Evolutionary conservation across 2,113 vertebrate species (phyloP).

Genomic region (Calonectris borealis): DNA sequence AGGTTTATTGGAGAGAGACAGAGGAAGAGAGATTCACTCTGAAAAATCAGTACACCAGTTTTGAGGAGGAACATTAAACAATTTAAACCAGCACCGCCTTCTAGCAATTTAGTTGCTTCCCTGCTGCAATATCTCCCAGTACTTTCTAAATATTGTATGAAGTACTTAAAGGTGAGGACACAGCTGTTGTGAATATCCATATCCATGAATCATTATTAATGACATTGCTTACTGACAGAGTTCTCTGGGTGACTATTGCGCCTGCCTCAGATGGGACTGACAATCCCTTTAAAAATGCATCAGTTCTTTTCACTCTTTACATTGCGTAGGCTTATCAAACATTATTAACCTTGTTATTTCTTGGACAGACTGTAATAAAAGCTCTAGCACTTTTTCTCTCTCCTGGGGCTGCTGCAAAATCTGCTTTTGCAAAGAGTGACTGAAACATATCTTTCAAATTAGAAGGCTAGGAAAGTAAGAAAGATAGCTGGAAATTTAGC

Average conservation of each 20-base stretch:
- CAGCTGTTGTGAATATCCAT: conserved; percentile 73
- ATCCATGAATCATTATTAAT: conserved; percentile 74
- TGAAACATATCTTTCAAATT: conserved; percentile 64
- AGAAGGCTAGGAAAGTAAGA: conserved; percentile 35
- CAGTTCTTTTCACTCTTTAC: conserved; percentile 66
- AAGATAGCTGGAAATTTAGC: not conserved
- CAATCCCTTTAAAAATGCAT: conserved; percentile 74
- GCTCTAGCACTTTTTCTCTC: conserved; percentile 17
- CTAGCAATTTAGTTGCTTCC: conserved; percentile 71
- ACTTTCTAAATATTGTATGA: conserved; percentile 76
- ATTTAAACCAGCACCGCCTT: conserved; percentile 55
- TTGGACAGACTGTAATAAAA: conserved; percentile 63
- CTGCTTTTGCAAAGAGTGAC: conserved; percentile 38
- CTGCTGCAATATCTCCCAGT: conserved; percentile 67
- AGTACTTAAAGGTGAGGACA: conserved; percentile 73
- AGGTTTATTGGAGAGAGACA: not conserved
- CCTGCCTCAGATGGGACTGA: conserved; percentile 54
- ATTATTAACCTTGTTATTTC: conserved; percentile 69
- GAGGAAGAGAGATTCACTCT: conserved; percentile 2
- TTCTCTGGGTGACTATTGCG: conserved; percentile 56
- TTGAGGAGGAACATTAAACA: conserved; percentile 61
- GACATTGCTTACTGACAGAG: conserved; percentile 61
- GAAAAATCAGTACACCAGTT: conserved; percentile 36
- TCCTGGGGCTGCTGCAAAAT: conserved; percentile 44
- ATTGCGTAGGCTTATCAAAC: conserved; percentile 62